These are phyloP conservation scores for Xiphydria camelus DNA, from an alignment of 2,888 invertebrate genomes.

Conservation along the genomic window DNA sequence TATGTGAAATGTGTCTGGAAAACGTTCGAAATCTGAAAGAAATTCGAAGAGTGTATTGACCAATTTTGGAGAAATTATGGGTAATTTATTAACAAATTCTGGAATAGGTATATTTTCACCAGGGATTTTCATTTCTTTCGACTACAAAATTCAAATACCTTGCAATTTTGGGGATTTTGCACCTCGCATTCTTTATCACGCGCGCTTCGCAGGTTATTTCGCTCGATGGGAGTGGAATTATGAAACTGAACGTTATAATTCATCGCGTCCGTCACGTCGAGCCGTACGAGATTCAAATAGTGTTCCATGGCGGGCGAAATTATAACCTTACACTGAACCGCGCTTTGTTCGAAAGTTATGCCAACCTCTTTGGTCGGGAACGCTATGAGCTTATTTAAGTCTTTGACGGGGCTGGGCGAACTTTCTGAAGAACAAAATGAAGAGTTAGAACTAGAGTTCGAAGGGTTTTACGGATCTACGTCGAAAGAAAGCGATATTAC, in stretches of 20 bases:
- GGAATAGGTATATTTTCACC: too few species aligned
- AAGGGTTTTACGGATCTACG: too few species aligned
- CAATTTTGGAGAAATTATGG: too few species aligned
- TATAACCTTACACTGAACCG: constrained; percentile 27
- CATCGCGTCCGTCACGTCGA: constrained; percentile 27
- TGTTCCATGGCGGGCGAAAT: constrained; percentile 34
- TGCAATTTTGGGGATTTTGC: constrained; percentile 40
- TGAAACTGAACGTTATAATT: constrained; percentile 34
- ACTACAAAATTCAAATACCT: constrained; percentile 13
- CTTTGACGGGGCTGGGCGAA: constrained; percentile 19
- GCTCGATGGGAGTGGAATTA: constrained; percentile 33
- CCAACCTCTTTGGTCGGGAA: constrained; percentile 30
- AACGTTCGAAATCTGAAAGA: too few species aligned
- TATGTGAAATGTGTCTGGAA: not conserved
- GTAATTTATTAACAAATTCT: too few species aligned
- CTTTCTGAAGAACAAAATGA: constrained; percentile 22
- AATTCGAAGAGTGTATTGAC: too few species aligned
- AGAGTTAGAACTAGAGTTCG: not conserved
- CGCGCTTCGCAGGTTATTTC: constrained; percentile 36
- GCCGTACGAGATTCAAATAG: constrained; percentile 39
- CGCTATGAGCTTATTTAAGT: constrained; percentile 27
- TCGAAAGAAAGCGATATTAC: too few species aligned
- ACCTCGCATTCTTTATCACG: constrained; percentile 37
- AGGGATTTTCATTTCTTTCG: too few species aligned
- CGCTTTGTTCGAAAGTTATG: constrained; percentile 32